Percentiles rank a stretch among this genome's conserved stretches.
These are phyloP conservation scores for Caenorhabditis sp. DNA, from an alignment of 2,888 invertebrate species.

Conservation along the genomic window DNA sequence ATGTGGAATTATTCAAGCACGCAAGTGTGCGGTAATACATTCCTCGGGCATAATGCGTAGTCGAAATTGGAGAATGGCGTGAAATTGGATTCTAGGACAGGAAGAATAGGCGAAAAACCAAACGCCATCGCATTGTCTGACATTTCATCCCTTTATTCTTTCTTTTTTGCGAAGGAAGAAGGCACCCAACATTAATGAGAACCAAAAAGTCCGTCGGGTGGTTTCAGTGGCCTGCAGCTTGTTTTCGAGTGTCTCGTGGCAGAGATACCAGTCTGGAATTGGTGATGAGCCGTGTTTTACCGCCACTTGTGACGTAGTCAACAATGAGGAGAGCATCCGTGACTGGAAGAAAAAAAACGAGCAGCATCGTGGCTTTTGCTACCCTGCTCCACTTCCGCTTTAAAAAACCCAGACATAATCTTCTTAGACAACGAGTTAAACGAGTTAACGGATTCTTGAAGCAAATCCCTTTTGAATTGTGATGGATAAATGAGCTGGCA, in stretches of 20 bases:
- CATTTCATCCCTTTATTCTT: conserved; percentile 5
- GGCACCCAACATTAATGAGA: conserved; percentile 48
- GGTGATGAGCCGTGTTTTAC: conserved; percentile 8
- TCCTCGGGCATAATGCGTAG: conserved; percentile 12
- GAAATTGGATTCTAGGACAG: conserved; percentile 34
- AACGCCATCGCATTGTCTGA: conserved; percentile 28
- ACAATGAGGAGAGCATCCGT: conserved; percentile 6
- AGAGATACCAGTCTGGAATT: conserved; percentile 11
- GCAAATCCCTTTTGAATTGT: no score
- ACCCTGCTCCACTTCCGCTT: not conserved
- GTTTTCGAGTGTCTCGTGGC: conserved; percentile 8
- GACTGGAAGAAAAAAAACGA: not conserved
- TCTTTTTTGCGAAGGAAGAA: no score
- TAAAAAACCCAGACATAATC: not conserved
- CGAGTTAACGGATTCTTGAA: not conserved
- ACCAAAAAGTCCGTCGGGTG: not conserved
- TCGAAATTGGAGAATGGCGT: conserved; percentile 46
- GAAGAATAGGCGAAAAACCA: conserved; percentile 13
- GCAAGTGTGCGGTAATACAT: not conserved
- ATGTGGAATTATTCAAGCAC: conserved; percentile 6
- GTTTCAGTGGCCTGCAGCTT: not conserved
- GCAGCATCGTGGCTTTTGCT: not conserved
- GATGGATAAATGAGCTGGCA: not conserved
- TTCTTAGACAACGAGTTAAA: not conserved
- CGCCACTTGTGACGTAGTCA: conserved; percentile 15